Percentiles rank a stretch among this genome's conserved stretches.
phyloP scores from a whole-genome alignment of 2,888 invertebrate genomes.

The Rhingia campestris region DNA sequence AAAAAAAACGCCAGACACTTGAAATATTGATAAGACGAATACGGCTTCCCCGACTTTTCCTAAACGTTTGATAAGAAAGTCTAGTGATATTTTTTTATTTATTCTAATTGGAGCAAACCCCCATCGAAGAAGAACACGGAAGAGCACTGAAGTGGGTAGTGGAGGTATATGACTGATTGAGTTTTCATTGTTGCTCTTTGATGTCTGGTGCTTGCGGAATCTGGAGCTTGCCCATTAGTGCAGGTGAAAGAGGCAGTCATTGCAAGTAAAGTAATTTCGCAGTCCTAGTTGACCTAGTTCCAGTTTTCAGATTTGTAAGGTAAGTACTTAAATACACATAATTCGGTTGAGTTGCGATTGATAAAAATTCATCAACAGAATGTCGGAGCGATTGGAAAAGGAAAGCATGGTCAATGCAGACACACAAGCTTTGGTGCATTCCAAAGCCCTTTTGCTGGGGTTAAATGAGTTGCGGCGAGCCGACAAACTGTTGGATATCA shows the following conservation, averaged over 20 bases:
- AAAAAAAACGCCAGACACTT: no score
- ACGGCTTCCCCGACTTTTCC: conserved; percentile 69
- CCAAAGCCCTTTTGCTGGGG: conserved; percentile 81
- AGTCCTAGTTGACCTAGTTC: conserved; percentile 16
- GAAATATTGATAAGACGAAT: conserved; percentile 5
- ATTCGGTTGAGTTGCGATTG: not conserved
- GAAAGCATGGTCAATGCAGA: conserved; percentile 35
- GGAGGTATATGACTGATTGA: not conserved
- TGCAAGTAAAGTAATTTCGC: conserved; percentile 9
- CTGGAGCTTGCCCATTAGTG: conserved; percentile 12
- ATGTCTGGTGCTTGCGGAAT: conserved; percentile 32
- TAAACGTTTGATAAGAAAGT: not conserved
- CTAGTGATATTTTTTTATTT: not conserved
- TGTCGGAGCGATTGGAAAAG: conserved; percentile 6
- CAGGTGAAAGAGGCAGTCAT: conserved; percentile 11
- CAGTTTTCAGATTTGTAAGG: not conserved
- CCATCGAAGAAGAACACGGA: not conserved
- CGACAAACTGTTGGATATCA: conserved; percentile 87
- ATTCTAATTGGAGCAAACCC: not conserved
- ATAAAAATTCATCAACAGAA: not conserved
- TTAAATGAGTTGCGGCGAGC: conserved; percentile 86
- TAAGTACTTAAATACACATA: not conserved
- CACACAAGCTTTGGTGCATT: conserved; percentile 13
- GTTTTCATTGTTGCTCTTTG: conserved; percentile 2
- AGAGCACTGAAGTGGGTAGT: not conserved